phyloP scores from a whole-genome alignment of 2,113 vertebrate genomes.

The Callocephalon fimbriatum region DNA sequence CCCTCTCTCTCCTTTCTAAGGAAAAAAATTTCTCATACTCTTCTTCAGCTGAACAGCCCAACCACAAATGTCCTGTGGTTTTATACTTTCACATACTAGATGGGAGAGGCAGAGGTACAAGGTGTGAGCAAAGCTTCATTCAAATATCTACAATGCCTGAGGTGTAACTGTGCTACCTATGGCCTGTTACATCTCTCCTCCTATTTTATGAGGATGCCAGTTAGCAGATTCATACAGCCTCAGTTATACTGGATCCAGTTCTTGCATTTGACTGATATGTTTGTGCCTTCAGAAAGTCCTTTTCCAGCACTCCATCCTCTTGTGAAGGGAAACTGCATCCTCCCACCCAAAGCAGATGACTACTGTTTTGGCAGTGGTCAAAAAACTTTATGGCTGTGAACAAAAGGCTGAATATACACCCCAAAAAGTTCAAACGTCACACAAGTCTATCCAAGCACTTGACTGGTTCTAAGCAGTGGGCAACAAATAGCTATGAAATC shows the following conservation, averaged over 20 bases:
- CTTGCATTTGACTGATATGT: background rate
- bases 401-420: background rate
- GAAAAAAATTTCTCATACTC: background rate
- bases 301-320: background rate
- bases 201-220: background rate
- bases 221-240: background rate
- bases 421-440: background rate
- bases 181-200: background rate
- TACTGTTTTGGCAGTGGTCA: background rate
- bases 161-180: background rate
- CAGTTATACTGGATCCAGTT: background rate
- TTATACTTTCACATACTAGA: background rate
- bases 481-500: background rate
- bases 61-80: background rate
- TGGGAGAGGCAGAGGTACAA: background rate
- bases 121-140: background rate
- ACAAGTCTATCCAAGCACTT: background rate
- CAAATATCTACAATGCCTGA: background rate
- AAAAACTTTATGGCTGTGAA: background rate
- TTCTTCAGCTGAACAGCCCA: background rate
- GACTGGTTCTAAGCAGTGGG: background rate
- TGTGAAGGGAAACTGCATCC: background rate
- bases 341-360: rapidly evolving
- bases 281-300: background rate
- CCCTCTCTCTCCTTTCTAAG: background rate